These are phyloP conservation scores for Panulirus ornatus DNA, from an alignment of 1,140 invertebrate species.

Conservation along the genomic window DNA sequence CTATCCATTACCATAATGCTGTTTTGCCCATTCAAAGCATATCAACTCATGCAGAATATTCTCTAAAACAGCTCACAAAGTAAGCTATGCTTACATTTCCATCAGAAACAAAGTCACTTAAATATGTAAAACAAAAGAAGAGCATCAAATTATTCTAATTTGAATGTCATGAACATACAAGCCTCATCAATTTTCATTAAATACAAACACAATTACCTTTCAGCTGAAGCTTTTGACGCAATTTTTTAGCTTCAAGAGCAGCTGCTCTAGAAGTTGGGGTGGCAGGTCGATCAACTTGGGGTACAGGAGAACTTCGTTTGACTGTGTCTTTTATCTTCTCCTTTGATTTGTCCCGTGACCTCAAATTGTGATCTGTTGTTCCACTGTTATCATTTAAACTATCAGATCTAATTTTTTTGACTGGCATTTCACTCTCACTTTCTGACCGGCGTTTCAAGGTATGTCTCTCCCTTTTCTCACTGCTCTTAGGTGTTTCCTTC, in stretches of 20 bases:
- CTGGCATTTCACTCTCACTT: conserved; percentile 39
- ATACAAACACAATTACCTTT: conserved; percentile 52
- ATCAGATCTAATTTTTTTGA: conserved; percentile 34
- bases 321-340: conserved; percentile 28
- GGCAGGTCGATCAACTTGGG: conserved; percentile 20
- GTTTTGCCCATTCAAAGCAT: background rate
- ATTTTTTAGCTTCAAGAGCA: conserved; percentile 57
- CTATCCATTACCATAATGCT: background rate
- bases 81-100: background rate
- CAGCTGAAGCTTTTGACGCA: conserved; percentile 60
- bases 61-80: background rate
- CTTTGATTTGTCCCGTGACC: conserved; percentile 55
- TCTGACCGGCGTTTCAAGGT: conserved; percentile 40
- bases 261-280: conserved; percentile 61
- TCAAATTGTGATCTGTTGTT: conserved; percentile 49
- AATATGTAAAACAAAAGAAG: no score
- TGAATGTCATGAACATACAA: background rate
- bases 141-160: no score
- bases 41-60: background rate
- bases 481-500: conserved; percentile 22
- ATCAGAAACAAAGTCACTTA: no score
- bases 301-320: conserved; percentile 30
- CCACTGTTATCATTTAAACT: conserved; percentile 9
- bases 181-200: background rate
- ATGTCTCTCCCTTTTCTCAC: conserved; percentile 11